A percentile compares a stretch with the other conserved stretches of the same genome.
These are phyloP conservation scores for Melanotus villosus DNA, from an alignment of 2,888 invertebrate genomes.

Conservation along the genomic window DNA sequence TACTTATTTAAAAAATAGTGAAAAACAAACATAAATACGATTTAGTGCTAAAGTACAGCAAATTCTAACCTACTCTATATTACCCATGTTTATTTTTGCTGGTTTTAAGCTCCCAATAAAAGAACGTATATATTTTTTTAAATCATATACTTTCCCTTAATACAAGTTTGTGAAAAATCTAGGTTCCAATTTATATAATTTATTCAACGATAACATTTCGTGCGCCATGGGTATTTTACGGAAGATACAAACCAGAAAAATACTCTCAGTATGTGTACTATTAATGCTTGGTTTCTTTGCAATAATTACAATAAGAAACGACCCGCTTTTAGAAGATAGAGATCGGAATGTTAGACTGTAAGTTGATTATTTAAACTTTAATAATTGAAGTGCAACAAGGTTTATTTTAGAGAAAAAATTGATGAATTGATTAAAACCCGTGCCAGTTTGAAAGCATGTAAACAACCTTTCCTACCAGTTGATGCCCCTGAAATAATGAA, in stretches of 20 bases:
- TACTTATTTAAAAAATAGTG: too few species aligned
- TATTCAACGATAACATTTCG: too few species aligned
- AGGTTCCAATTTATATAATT: too few species aligned
- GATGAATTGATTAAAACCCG: constrained; percentile 68
- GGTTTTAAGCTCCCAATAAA: too few species aligned
- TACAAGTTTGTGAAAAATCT: too few species aligned
- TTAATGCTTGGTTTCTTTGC: constrained; percentile 30
- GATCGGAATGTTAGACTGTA: constrained; percentile 61
- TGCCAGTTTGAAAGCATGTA: constrained; percentile 72
- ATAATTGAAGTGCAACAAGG: too few species aligned
- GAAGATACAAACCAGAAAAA: constrained; percentile 31
- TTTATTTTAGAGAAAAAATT: constrained; percentile 66
- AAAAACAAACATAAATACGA: too few species aligned
- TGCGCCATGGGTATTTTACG: constrained; percentile 28
- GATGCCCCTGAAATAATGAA: constrained; percentile 81
- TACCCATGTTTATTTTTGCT: too few species aligned
- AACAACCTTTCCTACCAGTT: constrained; percentile 76
- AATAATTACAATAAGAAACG: constrained; percentile 45
- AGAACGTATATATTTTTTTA: too few species aligned
- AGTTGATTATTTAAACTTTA: constrained; percentile 35
- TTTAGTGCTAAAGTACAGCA: too few species aligned
- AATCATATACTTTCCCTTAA: too few species aligned
- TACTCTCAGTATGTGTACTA: constrained; percentile 1
- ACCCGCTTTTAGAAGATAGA: constrained; percentile 50
- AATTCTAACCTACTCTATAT: too few species aligned